A percentile compares a stretch with the other conserved stretches of the same genome.
These are phyloP conservation scores for Dinothrombium tinctorium DNA, from an alignment of 1,140 invertebrate genomes.

Conservation along the genomic window DNA sequence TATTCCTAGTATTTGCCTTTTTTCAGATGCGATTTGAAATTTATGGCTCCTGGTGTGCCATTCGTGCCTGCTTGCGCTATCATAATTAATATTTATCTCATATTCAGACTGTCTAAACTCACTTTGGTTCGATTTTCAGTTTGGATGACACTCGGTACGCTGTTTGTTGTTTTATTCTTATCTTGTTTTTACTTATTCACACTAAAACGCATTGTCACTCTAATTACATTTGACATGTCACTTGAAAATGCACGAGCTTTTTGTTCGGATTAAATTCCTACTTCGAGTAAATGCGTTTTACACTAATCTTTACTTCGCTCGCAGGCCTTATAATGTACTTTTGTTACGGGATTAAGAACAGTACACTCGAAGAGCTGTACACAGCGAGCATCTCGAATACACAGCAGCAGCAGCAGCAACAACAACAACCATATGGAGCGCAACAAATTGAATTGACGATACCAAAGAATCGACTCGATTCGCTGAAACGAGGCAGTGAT, in stretches of 20 bases:
- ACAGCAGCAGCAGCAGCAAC: not conserved
- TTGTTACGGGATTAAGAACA: constrained; percentile 2
- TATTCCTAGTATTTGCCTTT: constrained; percentile 7
- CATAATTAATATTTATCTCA: constrained; percentile 71
- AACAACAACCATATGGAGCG: not conserved
- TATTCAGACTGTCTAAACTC: constrained; percentile 49
- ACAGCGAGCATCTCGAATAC: not conserved
- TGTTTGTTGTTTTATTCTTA: no score
- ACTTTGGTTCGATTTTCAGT: constrained; percentile 19
- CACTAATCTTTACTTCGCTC: not conserved
- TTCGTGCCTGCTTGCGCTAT: constrained; percentile 68
- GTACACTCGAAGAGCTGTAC: not conserved
- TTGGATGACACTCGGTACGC: constrained; percentile 21
- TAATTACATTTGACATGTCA: no score
- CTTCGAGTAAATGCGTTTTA: not conserved
- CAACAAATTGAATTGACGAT: not conserved
- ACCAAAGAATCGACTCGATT: constrained; percentile 1
- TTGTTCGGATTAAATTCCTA: not conserved
- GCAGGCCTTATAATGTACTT: constrained; percentile 3
- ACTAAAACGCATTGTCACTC: not conserved
- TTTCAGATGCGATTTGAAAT: constrained; percentile 47
- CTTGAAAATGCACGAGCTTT: not conserved
- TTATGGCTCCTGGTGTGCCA: constrained; percentile 62
- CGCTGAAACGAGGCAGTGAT: no score
- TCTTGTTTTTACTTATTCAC: not conserved